Conservation (phyloP, 2,113 vertebrate genomes). For the Nibea albiflora region DNA sequence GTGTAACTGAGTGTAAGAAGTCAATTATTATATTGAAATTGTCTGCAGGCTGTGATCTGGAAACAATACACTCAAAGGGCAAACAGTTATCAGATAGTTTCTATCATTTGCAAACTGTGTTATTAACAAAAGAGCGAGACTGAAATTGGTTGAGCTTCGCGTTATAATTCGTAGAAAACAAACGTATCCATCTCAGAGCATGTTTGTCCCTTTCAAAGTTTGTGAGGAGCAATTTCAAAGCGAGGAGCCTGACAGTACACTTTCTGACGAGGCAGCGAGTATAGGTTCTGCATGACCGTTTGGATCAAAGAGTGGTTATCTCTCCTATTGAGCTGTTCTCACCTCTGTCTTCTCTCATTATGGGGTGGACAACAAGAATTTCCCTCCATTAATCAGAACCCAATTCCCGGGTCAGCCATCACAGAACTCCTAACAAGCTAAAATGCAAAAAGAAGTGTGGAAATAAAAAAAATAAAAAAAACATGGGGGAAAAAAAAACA, state of each 20-base stretch:
- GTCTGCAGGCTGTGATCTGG: conserved; percentile 55
- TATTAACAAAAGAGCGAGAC: conserved; percentile 33
- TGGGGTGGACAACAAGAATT: conserved; percentile 87
- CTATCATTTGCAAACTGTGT: conserved; percentile 43
- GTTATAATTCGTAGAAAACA: conserved; percentile 25
- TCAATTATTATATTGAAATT: conserved; percentile 62
- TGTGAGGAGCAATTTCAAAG: conserved; percentile 86
- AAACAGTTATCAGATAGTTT: conserved; percentile 31
- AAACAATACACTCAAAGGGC: conserved; percentile 48
- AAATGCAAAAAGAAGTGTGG: conserved; percentile 78
- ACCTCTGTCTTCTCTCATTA: conserved; percentile 98
- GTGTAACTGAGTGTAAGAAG: conserved; percentile 61
- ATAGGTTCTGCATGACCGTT: conserved; percentile 89
- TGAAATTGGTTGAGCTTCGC: conserved; percentile 31
- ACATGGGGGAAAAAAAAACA: conserved; percentile 30
- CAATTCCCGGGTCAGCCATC: conserved; percentile 83
- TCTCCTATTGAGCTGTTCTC: conserved; percentile 95
- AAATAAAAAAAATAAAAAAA: conserved; percentile 47
- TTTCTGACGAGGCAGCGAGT: conserved; percentile 85
- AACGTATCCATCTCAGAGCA: not conserved
- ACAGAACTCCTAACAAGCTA: conserved; percentile 78
- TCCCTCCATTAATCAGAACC: conserved; percentile 90
- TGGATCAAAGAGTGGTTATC: conserved; percentile 96
- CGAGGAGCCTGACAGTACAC: conserved; percentile 85
- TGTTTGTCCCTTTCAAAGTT: conserved; percentile 79